Base-by-base conservation (phyloP, 2,888 invertebrate genomes). In the Clistopyga incitator region DNA sequence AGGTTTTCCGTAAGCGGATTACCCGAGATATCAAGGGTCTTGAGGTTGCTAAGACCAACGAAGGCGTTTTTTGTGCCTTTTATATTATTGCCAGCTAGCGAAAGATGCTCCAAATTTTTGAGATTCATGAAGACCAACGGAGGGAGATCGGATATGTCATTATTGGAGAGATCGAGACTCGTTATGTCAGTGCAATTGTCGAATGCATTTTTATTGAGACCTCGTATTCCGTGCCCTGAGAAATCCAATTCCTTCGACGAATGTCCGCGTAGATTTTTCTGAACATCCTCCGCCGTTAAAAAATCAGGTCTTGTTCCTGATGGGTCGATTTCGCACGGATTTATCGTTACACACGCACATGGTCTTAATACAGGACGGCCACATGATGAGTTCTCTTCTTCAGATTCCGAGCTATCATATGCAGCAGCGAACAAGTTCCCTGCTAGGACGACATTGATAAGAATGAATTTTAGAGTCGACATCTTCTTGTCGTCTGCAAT, bases 41-140 rank as follows among this genome's bases (percentile, higher is more conserved):
- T 85, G n/a, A 90, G 78, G 15, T 86, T 88, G 15, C 86, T 85
- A 50, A 90, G 29, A 6, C 88, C 89, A 10, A 86, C 72, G 25
- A 90, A 88, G 0, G 86, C 70, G 18, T 87, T 84, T 1, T 87
- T 82, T 11, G 89, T 29, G 34, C 34, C 34, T 38, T 38, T 38
- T 38, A 38, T 38, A 38, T 38, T 56, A 72, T 90, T 90, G 18
- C 81, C 61, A 0, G 87, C 85, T 1, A 90, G 65, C 6, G 83
- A 87, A 3, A 90, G 64, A 3, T 56, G 59, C 45, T 84, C 86
- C 6, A 90, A 74, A 6, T 81, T 84, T 3, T 86, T 88, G 29
- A 90, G 81, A 52, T 89, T 89, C 1, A 88, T 85, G 78, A 90
- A 90, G 1, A 88, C 65, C 54, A 85, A 86, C 3, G 86, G 81